Evolutionary conservation across 2,797 vertebrate genomes (phyloP).

Genomic region (Mareca strepera): DNA sequence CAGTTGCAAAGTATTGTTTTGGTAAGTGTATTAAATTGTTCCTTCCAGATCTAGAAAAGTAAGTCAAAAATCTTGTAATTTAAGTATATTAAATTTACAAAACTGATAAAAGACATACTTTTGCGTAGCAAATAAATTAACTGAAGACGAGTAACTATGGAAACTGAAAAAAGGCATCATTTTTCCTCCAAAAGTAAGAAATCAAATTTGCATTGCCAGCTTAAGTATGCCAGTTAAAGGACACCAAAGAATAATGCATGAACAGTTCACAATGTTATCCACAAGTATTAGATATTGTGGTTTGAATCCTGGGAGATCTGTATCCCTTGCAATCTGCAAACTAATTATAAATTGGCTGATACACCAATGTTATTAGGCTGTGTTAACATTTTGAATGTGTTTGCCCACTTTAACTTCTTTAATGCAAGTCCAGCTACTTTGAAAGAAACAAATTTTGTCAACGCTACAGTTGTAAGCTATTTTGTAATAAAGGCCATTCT

Average conservation of each 20-base stretch:
- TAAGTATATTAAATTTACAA: neutral
- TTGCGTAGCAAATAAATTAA: constrained; percentile 4
- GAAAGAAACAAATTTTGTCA: constrained; percentile 41
- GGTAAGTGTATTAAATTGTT: neutral
- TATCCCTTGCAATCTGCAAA: neutral
- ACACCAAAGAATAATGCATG: neutral
- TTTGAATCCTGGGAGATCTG: neutral
- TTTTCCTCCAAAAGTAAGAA: neutral
- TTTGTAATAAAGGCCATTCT: constrained; percentile 52
- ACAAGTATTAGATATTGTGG: neutral
- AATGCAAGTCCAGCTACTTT: constrained; percentile 42
- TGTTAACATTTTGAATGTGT: constrained; percentile 50
- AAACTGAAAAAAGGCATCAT: neutral
- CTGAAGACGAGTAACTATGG: constrained; percentile 17
- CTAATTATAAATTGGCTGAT: constrained; percentile 52
- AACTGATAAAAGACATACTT: neutral
- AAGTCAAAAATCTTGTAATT: neutral
- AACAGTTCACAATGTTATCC: neutral
- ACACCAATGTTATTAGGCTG: neutral
- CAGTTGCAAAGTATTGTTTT: neutral
- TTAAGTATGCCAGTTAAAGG: neutral
- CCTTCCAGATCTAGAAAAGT: neutral
- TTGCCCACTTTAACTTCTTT: constrained; percentile 36
- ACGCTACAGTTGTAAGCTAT: constrained; percentile 46
- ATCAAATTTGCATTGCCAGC: neutral